Conservation (phyloP, 2,113 vertebrate genomes). For the Clarias gariepinus region DNA sequence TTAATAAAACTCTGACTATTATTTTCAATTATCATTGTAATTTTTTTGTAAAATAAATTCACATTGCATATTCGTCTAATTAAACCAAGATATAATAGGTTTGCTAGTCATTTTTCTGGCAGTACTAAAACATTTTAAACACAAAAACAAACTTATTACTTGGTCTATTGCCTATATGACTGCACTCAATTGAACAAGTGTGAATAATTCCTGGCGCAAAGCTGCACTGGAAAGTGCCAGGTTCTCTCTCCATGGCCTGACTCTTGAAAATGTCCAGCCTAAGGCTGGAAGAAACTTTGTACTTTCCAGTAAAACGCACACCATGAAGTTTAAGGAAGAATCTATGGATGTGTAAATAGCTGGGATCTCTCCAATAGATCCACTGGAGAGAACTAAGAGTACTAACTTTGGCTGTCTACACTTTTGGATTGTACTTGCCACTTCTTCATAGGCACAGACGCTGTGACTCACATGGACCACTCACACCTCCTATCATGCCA, state of each 20-base stretch:
- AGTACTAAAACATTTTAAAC: background rate
- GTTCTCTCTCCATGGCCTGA: slow-evolving; percentile 20
- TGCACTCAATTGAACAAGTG: slow-evolving; percentile 1
- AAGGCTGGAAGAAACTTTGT: background rate
- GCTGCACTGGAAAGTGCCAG: slow-evolving; percentile 1
- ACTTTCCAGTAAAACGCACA: background rate
- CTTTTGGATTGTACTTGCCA: background rate
- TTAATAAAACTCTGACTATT: background rate
- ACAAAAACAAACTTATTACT: slow-evolving; percentile 22
- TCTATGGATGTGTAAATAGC: slow-evolving; percentile 25
- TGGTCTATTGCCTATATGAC: slow-evolving; percentile 26
- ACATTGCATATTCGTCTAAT: background rate
- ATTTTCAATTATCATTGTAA: background rate
- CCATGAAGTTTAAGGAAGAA: slow-evolving; percentile 5
- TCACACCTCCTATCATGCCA: background rate
- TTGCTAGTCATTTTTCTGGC: background rate
- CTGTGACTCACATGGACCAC: background rate
- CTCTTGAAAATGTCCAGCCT: background rate
- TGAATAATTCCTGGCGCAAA: slow-evolving; percentile 9
- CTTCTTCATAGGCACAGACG: background rate
- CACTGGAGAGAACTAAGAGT: background rate
- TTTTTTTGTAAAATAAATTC: background rate
- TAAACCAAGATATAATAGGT: background rate
- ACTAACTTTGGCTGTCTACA: background rate
- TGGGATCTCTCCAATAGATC: background rate